phyloP scores from a whole-genome alignment of 2,113 vertebrate genomes.

The Steatornis caripensis region DNA sequence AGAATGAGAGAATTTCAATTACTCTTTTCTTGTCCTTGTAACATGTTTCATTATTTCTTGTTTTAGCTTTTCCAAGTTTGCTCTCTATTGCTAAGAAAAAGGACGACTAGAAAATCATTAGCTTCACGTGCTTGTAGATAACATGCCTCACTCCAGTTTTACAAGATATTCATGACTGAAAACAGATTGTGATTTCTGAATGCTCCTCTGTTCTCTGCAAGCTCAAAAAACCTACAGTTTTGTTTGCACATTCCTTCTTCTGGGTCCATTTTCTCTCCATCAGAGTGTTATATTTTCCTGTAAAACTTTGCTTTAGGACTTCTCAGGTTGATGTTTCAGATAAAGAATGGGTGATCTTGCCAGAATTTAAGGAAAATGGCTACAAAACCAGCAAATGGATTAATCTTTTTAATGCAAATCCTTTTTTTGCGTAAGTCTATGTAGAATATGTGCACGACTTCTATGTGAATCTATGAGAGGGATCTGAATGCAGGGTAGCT shows the following conservation, averaged over 20 bases:
- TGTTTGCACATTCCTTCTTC: neutral
- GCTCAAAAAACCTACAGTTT: neutral
- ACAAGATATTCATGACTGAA: slow-evolving; percentile 5
- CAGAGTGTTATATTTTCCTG: neutral
- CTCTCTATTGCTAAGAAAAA: neutral
- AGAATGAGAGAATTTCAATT: neutral
- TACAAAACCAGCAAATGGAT: neutral
- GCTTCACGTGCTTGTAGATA: neutral
- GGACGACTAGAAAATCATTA: neutral
- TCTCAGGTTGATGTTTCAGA: neutral
- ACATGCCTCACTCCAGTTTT: neutral
- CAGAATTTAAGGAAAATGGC: neutral
- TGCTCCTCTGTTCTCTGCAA: neutral
- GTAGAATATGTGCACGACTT: neutral
- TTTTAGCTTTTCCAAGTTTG: neutral
- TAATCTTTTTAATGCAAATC: neutral
- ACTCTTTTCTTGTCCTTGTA: neutral
- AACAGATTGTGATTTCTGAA: neutral
- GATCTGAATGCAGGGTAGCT: neutral
- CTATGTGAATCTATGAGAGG: neutral
- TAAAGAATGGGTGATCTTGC: neutral
- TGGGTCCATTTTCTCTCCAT: neutral
- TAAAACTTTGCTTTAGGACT: neutral
- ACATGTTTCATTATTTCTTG: neutral
- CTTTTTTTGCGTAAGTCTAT: neutral